These are phyloP conservation scores for Tolmerus cingulatus DNA, from an alignment of 2,888 invertebrate genomes.

Conservation along the genomic window DNA sequence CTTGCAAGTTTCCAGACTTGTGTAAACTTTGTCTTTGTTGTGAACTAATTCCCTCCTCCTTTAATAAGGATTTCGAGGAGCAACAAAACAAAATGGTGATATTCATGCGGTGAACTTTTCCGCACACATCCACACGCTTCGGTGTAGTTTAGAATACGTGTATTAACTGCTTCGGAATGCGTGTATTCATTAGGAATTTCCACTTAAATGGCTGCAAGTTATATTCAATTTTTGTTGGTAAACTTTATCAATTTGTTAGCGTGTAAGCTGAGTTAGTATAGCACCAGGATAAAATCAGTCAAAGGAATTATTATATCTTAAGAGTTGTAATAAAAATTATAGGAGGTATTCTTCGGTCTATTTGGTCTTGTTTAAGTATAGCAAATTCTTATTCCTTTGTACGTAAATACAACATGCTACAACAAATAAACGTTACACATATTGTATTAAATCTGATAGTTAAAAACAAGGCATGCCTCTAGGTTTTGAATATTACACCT, in stretches of 20 bases:
- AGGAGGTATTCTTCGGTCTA: too few relatives aligned
- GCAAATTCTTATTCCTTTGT: too few relatives aligned
- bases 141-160: not conserved
- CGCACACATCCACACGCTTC: not conserved
- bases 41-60: not conserved
- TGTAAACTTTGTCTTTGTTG: not conserved
- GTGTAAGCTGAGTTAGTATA: not conserved
- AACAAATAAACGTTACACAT: too few relatives aligned
- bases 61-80: not conserved
- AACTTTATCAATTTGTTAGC: not conserved
- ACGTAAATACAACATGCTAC: too few relatives aligned
- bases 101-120: not conserved
- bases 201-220: not conserved
- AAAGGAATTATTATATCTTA: not conserved
- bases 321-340: too few relatives aligned
- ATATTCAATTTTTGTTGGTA: not conserved
- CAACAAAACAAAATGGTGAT: not conserved
- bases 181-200: not conserved
- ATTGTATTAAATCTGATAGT: too few relatives aligned
- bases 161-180: not conserved
- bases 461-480: too few relatives aligned
- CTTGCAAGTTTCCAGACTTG: not conserved
- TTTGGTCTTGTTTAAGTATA: too few relatives aligned
- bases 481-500: too few relatives aligned
- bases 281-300: not conserved